Evolutionary conservation across 2,797 vertebrate species (phyloP).

Genomic region (Lophius americanus): DNA sequence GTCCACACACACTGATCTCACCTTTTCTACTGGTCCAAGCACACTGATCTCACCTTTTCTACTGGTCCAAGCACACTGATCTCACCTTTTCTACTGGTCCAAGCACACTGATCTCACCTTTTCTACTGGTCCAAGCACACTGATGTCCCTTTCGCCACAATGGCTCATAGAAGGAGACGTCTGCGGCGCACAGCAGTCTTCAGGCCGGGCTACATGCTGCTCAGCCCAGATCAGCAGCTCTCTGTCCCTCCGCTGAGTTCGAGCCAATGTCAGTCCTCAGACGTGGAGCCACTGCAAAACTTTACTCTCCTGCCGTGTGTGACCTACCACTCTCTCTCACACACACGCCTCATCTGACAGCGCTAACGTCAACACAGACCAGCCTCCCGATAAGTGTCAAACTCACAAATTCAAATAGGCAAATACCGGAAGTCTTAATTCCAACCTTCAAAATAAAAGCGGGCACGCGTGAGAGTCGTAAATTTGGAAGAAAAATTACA

Average conservation of each 20-base stretch:
- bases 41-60: too few species aligned
- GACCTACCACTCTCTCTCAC: constrained; percentile 32
- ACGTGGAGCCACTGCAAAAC: constrained; percentile 6
- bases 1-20: too few species aligned
- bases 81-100: too few species aligned
- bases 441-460: constrained; percentile 43
- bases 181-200: constrained; percentile 30
- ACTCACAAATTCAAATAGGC: not conserved
- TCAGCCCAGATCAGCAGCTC: not conserved
- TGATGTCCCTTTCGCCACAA: too few species aligned
- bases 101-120: too few species aligned
- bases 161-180: not conserved
- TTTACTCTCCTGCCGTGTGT: constrained; percentile 33
- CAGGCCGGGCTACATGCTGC: constrained; percentile 29
- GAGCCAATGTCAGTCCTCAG: not conserved
- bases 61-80: too few species aligned
- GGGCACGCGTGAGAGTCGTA: not conserved
- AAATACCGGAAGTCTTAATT: not conserved
- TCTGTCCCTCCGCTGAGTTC: not conserved
- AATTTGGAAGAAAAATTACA: too few species aligned
- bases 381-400: constrained; percentile 8
- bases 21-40: too few species aligned
- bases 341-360: constrained; percentile 23
- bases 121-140: too few species aligned
- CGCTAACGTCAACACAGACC: constrained; percentile 16